These are phyloP conservation scores for Heterocephalus glaber DNA, from an alignment of 2,113 vertebrate species.

Conservation along the genomic window DNA sequence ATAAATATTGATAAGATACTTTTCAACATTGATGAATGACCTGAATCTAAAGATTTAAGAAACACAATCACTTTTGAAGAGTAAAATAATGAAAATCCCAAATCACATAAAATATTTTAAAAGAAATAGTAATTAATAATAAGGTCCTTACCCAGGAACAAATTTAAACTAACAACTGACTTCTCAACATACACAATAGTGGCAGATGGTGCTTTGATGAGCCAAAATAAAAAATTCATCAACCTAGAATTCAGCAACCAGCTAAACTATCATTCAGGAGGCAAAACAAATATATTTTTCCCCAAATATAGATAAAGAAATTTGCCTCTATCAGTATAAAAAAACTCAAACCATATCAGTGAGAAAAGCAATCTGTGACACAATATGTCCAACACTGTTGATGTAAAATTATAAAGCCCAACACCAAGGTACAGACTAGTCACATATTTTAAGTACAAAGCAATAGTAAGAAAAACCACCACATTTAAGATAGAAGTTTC, in stretches of 20 bases:
- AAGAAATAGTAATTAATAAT: conserved; percentile 1
- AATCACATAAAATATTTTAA: conserved; percentile 11
- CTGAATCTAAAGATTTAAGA: conserved; percentile 19
- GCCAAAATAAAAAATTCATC: neutral
- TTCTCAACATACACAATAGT: neutral
- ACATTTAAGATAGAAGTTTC: neutral
- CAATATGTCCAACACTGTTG: neutral
- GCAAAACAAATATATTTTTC: neutral
- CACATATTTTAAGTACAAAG: neutral
- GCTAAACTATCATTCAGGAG: conserved; percentile 9
- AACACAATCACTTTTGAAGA: neutral
- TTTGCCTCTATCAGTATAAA: neutral
- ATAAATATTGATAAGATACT: neutral
- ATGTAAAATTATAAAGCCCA: neutral
- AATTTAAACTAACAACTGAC: neutral
- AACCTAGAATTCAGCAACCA: neutral
- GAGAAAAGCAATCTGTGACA: conserved; percentile 1
- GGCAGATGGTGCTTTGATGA: neutral
- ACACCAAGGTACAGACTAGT: neutral
- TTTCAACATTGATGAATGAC: conserved; percentile 2
- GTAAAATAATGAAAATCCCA: conserved; percentile 15
- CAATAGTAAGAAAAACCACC: neutral
- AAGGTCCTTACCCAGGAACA: neutral
- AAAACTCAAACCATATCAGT: neutral
- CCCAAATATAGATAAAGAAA: conserved; percentile 25